Percentiles rank a stretch among this genome's conserved stretches.
phyloP scores from a whole-genome alignment of 2,113 vertebrate species.

The Cyrtonyx montezumae region DNA sequence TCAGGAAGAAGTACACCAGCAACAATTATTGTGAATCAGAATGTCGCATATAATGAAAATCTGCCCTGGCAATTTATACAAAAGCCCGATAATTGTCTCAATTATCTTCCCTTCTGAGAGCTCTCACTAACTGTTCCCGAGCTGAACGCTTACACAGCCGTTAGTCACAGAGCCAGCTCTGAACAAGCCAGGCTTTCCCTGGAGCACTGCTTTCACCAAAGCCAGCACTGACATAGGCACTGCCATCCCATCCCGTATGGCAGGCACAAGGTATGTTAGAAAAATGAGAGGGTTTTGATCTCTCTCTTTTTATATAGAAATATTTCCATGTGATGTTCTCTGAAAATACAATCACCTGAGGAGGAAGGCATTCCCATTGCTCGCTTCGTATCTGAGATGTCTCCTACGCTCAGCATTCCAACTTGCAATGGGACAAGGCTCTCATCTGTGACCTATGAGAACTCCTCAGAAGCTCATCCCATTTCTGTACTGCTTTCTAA shows the following conservation, averaged over 20 bases:
- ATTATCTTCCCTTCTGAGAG: slow-evolving; percentile 57
- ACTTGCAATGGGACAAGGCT: background rate
- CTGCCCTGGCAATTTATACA: slow-evolving; percentile 54
- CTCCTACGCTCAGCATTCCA: background rate
- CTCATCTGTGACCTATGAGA: background rate
- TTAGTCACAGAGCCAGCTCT: slow-evolving; percentile 17
- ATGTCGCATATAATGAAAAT: slow-evolving; percentile 57
- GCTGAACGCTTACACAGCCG: background rate
- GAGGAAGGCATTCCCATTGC: background rate
- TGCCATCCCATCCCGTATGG: background rate
- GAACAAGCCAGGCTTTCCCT: slow-evolving; percentile 26
- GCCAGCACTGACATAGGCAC: background rate
- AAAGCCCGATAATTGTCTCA: slow-evolving; percentile 59
- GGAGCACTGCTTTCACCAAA: slow-evolving; percentile 7
- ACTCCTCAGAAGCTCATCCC: background rate
- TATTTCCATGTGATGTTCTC: background rate
- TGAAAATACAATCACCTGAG: rapidly evolving
- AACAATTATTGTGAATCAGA: slow-evolving; percentile 65
- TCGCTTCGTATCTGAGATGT: background rate
- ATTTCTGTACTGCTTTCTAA: background rate
- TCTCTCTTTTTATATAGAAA: background rate
- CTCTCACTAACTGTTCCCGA: background rate
- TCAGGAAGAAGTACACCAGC: slow-evolving; percentile 26
- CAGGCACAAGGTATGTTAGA: background rate
- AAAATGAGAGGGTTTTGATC: background rate